Base-by-base conservation (phyloP, 2,113 vertebrate genomes). In the Nyctibius bracteatus region DNA sequence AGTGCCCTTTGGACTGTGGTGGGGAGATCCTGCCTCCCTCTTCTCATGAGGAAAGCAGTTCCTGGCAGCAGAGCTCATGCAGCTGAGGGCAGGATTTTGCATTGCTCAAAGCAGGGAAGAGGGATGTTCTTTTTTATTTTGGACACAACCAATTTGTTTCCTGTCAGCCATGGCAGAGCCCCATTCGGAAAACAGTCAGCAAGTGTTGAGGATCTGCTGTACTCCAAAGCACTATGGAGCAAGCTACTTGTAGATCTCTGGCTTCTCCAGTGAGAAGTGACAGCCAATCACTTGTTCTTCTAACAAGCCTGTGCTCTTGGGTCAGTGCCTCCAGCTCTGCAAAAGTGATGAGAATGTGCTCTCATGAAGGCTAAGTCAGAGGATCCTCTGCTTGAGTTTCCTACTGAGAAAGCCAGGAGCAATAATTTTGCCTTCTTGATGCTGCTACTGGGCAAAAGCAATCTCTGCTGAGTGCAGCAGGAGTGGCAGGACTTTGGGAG, bases 401-500 rank as follows among this genome's bases (percentile, higher is more conserved):
- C 25, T 79, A n/a, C 25, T 44, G 49, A 88, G 28, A 39, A 28
- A 80, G 47, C 66, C 39, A 24, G 39, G 44, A 92, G 47, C 23
- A 68, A 52, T 47, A 12, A 24, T 39, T 90, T 92, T 90, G 44
- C 39, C 33, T 82, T 63, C 39, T 58, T 55, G 43, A 23, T 5
- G 6, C 35, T 92, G 62, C 39, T 79, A 5, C 30, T 80, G 47
- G 39, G 47, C 66, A 68, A 74, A 90, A 72, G 10, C 22, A 55
- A 13, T 30, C 18, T 85, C 78, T 80, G 23, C 25, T 65, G 44
- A 90, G 57, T 0, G 0, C 33, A 72, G 24, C 0, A 0, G 6
- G 33, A 51, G 28, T 9, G 19, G 33, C 28, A 61, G 59, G 37
- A 65, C 27, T 81, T 62, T 22, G 39, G 19, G 16, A 81, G 9